Conservation (phyloP, 2,113 vertebrate genomes). For the Paraplagusia blochii region DNA sequence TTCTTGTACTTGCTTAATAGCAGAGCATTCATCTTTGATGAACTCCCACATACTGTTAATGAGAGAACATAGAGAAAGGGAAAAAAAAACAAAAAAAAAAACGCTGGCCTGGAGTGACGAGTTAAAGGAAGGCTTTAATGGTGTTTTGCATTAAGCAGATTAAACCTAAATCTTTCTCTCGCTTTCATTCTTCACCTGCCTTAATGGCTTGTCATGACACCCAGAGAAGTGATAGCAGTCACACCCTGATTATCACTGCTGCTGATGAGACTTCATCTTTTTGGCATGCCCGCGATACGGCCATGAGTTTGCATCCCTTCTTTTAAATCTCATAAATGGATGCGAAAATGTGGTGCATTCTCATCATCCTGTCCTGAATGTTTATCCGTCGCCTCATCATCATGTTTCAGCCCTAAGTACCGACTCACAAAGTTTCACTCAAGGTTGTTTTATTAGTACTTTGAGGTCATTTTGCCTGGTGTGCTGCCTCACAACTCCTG, state of each 20-base stretch:
- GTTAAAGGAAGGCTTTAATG: conserved; percentile 53
- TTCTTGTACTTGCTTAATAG: neutral
- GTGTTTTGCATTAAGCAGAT: conserved; percentile 60
- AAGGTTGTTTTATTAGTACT: conserved; percentile 83
- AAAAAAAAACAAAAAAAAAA: neutral
- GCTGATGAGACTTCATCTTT: conserved; percentile 45
- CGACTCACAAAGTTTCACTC: conserved; percentile 65
- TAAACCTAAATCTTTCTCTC: conserved; percentile 43
- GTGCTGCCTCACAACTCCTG: conserved; percentile 71
- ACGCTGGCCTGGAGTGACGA: conserved; percentile 23
- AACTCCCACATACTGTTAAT: conserved; percentile 49
- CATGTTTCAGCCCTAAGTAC: conserved; percentile 66
- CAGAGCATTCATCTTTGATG: conserved; percentile 25
- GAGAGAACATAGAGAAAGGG: conserved; percentile 40
- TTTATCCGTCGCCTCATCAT: conserved; percentile 75
- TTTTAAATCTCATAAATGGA: neutral
- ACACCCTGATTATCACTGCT: conserved; percentile 8
- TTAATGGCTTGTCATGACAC: conserved; percentile 31
- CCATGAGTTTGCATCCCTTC: conserved; percentile 30
- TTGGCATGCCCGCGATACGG: conserved; percentile 23
- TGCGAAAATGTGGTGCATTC: conserved; percentile 12
- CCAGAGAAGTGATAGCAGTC: conserved; percentile 25
- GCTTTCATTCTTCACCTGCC: conserved; percentile 38
- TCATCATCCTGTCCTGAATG: conserved; percentile 47
- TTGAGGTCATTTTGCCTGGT: conserved; percentile 77